Percentiles rank a stretch among this genome's conserved stretches.
These are phyloP conservation scores for Athrips mouffetella DNA, from an alignment of 2,888 invertebrate genomes.

Conservation along the genomic window DNA sequence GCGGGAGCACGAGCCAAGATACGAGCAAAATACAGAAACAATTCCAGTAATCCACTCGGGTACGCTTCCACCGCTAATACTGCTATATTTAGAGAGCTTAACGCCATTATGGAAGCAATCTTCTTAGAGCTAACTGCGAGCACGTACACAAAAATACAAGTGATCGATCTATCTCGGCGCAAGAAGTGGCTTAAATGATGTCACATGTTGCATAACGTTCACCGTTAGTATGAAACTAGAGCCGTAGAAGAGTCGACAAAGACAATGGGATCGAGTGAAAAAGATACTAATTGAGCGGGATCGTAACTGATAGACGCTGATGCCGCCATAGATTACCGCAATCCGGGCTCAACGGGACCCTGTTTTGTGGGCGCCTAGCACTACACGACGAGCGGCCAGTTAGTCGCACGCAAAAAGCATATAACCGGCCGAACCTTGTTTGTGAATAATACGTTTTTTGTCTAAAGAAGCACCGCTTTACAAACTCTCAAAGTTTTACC, in stretches of 20 bases:
- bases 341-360: conserved; percentile 60
- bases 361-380: conserved; percentile 47
- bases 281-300: conserved; percentile 48
- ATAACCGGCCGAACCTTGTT: conserved; percentile 35
- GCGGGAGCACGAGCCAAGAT: conserved; percentile 37
- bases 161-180: conserved; percentile 33
- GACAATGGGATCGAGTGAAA: conserved; percentile 51
- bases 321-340: conserved; percentile 55
- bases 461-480: conserved; percentile 18
- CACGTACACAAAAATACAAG: conserved; percentile 41
- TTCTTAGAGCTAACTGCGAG: conserved; percentile 26
- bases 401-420: conserved; percentile 43
- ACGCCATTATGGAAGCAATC: conserved; percentile 31
- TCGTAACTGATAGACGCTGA: conserved; percentile 37
- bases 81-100: conserved; percentile 20
- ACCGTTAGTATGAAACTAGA: conserved; percentile 47
- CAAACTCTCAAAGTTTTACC: conserved; percentile 13
- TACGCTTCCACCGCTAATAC: conserved; percentile 22
- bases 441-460: conserved; percentile 38
- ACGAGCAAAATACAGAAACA: conserved; percentile 37
- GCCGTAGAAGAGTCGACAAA: conserved; percentile 40
- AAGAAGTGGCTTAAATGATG: conserved; percentile 41
- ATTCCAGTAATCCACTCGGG: conserved; percentile 31
- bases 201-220: conserved; percentile 51
- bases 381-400: conserved; percentile 38